Percentiles rank a stretch among this genome's conserved stretches.
Evolutionary conservation across 2,888 invertebrate genomes (phyloP).

Genomic region (Melieria omissa): DNA sequence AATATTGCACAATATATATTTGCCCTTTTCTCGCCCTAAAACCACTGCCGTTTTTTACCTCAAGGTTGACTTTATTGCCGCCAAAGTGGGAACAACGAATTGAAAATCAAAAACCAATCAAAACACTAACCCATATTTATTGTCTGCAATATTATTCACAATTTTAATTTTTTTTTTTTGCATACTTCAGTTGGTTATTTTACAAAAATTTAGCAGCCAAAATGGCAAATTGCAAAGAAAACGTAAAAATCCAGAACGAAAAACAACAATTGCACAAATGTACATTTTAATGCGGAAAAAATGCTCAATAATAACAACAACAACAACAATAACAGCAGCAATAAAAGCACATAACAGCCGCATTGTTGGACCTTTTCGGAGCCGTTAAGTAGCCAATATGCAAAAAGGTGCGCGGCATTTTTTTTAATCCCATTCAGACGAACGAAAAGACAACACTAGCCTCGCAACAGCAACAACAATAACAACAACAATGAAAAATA

Average conservation of each 20-base stretch:
- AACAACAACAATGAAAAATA: constrained; percentile 21
- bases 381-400: constrained; percentile 62
- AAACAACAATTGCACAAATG: background rate
- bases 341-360: constrained; percentile 10
- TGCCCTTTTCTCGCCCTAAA: too few species aligned
- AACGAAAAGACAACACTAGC: constrained; percentile 22
- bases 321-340: constrained; percentile 35
- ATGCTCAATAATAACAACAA: constrained; percentile 40
- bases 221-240: background rate
- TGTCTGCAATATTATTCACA: too few species aligned
- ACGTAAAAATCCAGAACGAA: background rate
- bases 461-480: constrained; percentile 14
- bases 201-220: too few species aligned
- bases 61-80: too few species aligned
- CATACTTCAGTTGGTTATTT: too few species aligned
- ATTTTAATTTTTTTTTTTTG: too few species aligned
- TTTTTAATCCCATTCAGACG: constrained; percentile 34
- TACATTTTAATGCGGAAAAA: constrained; percentile 4
- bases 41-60: too few species aligned
- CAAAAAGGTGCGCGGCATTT: constrained; percentile 44
- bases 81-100: too few species aligned
- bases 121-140: too few species aligned
- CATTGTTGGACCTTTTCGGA: constrained; percentile 50
- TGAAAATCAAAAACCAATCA: too few species aligned
- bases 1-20: too few species aligned